Conservation (phyloP, 2,797 vertebrate species). For the Aldrovandia affinis region DNA sequence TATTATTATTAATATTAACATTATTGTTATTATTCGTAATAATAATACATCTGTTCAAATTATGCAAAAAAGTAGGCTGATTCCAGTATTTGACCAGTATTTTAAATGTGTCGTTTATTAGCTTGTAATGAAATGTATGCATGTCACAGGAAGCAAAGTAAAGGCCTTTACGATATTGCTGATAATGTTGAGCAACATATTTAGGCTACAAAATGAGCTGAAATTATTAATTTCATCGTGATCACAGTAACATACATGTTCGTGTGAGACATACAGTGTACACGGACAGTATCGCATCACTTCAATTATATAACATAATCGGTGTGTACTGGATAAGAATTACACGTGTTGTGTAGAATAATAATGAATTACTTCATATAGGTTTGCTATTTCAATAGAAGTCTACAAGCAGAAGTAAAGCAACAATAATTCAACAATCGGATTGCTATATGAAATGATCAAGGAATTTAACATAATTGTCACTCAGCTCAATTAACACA, state of each 20-base stretch:
- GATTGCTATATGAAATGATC: not conserved
- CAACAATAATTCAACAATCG: not conserved
- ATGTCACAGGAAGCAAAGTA: not conserved
- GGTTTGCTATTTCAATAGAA: not conserved
- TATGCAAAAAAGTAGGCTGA: not conserved
- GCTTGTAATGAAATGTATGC: not conserved
- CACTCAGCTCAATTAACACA: not conserved
- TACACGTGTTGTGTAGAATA: not conserved
- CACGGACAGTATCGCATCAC: not conserved
- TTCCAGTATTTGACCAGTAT: not conserved
- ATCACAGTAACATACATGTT: not conserved
- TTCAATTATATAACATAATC: conserved; percentile 3
- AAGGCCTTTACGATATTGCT: not conserved
- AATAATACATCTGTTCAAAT: not conserved
- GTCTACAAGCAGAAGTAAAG: not conserved
- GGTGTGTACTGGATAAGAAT: not conserved
- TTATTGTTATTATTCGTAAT: conserved; percentile 20
- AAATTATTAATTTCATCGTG: not conserved
- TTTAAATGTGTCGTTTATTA: not conserved
- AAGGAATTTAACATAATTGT: not conserved
- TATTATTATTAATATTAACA: conserved; percentile 20
- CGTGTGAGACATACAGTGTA: not conserved
- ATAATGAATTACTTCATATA: not conserved
- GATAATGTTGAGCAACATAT: not conserved
- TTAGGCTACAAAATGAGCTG: not conserved